These are phyloP conservation scores for Malaclemys terrapin DNA, from an alignment of 2,113 vertebrate genomes.

Conservation along the genomic window DNA sequence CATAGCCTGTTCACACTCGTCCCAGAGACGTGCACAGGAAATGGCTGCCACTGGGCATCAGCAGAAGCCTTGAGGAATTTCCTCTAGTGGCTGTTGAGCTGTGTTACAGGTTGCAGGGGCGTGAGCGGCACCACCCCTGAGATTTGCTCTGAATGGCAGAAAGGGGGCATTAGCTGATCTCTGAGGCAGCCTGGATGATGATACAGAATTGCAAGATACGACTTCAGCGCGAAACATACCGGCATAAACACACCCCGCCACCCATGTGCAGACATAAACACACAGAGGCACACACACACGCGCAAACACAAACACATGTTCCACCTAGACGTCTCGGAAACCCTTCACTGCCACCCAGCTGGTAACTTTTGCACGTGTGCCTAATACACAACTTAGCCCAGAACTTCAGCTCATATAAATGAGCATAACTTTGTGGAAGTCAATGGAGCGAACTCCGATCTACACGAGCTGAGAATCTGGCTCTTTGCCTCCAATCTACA, in stretches of 20 bases:
- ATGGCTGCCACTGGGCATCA: not conserved
- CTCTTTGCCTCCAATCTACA: not conserved
- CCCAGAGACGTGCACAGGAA: too few relatives aligned
- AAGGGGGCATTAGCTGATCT: not conserved
- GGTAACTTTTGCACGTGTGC: not conserved
- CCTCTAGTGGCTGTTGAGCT: not conserved
- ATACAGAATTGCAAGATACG: not conserved
- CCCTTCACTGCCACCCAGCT: not conserved
- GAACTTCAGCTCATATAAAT: not conserved
- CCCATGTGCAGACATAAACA: not conserved
- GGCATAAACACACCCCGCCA: not conserved
- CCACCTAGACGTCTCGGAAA: not conserved
- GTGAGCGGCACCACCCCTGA: not conserved
- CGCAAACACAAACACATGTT: too few relatives aligned
- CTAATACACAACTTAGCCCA: not conserved
- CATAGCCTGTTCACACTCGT: not conserved
- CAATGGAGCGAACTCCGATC: not conserved
- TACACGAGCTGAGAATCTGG: not conserved
- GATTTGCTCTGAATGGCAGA: not conserved
- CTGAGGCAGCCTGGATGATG: not conserved
- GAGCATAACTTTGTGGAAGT: not conserved
- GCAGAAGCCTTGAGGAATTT: not conserved
- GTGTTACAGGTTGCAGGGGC: not conserved
- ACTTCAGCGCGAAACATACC: not conserved
- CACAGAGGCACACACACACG: not conserved